These are phyloP conservation scores for Grus americana DNA, from an alignment of 2,113 vertebrate species.

Conservation along the genomic window DNA sequence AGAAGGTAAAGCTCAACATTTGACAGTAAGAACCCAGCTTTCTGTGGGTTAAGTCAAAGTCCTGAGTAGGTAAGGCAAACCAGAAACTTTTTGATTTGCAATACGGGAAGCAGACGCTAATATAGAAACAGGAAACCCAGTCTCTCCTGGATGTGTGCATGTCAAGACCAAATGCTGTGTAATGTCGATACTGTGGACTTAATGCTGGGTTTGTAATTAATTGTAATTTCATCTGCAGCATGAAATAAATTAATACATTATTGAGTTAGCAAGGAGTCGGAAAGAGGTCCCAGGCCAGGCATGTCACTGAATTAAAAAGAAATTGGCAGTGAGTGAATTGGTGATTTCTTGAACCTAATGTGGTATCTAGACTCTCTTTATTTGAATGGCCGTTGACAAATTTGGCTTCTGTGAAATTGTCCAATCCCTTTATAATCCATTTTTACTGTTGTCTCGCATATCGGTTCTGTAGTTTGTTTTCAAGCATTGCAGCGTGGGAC, in stretches of 20 bases:
- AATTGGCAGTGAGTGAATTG: not conserved
- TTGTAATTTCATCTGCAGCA: not conserved
- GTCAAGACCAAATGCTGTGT: not conserved
- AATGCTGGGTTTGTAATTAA: not conserved
- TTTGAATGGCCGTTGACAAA: not conserved
- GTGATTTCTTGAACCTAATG: not conserved
- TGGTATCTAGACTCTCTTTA: not conserved
- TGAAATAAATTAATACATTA: not conserved
- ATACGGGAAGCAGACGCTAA: not conserved
- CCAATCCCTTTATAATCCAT: not conserved
- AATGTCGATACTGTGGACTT: not conserved
- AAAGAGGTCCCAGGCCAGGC: not conserved
- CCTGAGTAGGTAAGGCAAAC: not conserved
- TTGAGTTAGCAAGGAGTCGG: not conserved
- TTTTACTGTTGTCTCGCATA: not conserved
- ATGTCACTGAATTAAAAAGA: not conserved
- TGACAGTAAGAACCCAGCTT: not conserved
- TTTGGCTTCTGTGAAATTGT: not conserved
- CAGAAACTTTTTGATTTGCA: not conserved
- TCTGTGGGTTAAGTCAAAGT: not conserved
- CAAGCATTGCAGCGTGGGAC: not conserved
- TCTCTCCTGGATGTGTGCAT: not conserved
- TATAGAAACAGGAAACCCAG: not conserved
- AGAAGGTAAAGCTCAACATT: not conserved
- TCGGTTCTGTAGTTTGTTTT: not conserved